Conservation (phyloP, 2,888 invertebrate species). For the Dryomyza anilis region DNA sequence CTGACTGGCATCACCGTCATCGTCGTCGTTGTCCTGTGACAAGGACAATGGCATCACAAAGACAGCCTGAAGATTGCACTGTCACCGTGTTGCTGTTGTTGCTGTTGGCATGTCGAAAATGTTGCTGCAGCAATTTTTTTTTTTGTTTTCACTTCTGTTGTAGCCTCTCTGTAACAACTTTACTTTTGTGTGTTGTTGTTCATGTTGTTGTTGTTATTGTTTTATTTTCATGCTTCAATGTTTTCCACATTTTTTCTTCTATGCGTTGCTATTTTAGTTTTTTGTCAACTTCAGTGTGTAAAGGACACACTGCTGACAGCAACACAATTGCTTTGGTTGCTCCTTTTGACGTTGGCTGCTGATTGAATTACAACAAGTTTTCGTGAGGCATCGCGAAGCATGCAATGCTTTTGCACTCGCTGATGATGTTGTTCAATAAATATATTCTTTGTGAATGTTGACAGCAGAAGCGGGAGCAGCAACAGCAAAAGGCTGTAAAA, state of each 20-base stretch:
- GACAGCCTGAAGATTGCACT: constrained; percentile 14
- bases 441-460: background rate
- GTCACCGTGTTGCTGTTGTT: background rate
- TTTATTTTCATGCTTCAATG: background rate
- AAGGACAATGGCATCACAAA: background rate
- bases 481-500: background rate
- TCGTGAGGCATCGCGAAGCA: background rate
- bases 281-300: background rate
- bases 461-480: background rate
- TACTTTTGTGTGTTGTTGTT: constrained; percentile 6
- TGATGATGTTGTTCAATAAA: background rate
- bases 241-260: background rate
- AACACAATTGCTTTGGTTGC: background rate
- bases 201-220: background rate
- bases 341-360: background rate
- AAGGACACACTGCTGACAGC: background rate
- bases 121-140: too few species aligned
- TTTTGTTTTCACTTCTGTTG: background rate
- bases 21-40: too few species aligned
- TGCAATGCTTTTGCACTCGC: background rate
- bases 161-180: too few species aligned
- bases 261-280: background rate
- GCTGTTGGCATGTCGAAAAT: background rate
- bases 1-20: too few species aligned
- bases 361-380: constrained; percentile 8